phyloP scores from a whole-genome alignment of 2,797 vertebrate genomes.

The Poecile montanus region DNA sequence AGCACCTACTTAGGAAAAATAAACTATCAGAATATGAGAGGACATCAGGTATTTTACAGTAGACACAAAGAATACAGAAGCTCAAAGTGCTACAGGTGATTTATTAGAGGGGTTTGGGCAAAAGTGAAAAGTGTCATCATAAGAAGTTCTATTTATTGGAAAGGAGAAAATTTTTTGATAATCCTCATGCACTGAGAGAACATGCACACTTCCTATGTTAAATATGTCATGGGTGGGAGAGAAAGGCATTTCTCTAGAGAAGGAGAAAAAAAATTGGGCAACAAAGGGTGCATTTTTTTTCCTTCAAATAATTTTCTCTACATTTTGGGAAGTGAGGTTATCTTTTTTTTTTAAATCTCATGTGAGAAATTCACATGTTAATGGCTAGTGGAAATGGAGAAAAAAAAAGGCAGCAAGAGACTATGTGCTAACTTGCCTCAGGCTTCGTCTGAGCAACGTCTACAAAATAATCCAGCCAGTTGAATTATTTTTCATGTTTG shows the following conservation, averaged over 20 bases:
- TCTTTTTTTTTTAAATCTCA: background rate
- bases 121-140: background rate
- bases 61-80: background rate
- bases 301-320: background rate
- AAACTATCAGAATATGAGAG: background rate
- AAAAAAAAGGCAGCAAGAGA: conserved; percentile 21
- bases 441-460: background rate
- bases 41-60: background rate
- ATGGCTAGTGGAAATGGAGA: background rate
- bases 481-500: conserved; percentile 37
- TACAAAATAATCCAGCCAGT: conserved; percentile 47
- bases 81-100: background rate
- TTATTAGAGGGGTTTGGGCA: background rate
- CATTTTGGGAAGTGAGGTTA: background rate
- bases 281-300: background rate
- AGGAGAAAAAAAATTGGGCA: background rate
- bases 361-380: background rate
- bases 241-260: background rate
- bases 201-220: background rate
- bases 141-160: background rate
- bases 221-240: background rate
- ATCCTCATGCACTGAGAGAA: background rate
- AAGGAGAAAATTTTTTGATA: background rate
- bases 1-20: background rate
- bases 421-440: conserved; percentile 35